A percentile compares a stretch with the other conserved stretches of the same genome.
These are phyloP conservation scores for Tychaedon coryphoeus DNA, from an alignment of 2,113 vertebrate genomes.

Conservation along the genomic window DNA sequence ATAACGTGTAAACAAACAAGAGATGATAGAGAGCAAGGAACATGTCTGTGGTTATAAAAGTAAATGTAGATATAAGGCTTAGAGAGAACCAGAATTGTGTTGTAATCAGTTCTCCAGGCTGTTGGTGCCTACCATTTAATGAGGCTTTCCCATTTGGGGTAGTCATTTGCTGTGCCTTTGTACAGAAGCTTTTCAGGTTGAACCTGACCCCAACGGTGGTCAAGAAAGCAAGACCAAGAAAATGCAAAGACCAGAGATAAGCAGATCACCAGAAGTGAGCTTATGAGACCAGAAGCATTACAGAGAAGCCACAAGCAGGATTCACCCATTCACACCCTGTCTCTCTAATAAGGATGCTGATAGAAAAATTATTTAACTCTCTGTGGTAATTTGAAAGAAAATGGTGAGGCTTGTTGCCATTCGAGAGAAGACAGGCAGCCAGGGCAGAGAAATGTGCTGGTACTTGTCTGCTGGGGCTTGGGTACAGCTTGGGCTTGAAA, in stretches of 20 bases:
- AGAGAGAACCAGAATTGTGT: background rate
- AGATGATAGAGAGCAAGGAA: background rate
- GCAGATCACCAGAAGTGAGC: background rate
- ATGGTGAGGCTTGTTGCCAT: background rate
- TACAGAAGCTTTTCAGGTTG: background rate
- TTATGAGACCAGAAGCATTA: background rate
- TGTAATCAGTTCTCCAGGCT: background rate
- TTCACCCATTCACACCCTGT: background rate
- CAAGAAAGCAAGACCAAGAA: background rate
- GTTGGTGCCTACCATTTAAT: background rate
- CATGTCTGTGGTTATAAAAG: background rate
- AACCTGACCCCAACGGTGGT: fast-evolving
- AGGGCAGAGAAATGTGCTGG: background rate
- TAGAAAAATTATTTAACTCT: background rate
- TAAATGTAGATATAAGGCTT: background rate
- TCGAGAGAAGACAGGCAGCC: background rate
- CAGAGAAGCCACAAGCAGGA: background rate
- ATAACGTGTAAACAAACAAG: background rate
- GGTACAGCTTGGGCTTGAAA: background rate
- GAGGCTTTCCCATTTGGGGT: background rate
- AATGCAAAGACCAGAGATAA: background rate
- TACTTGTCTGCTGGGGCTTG: fast-evolving
- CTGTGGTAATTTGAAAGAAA: background rate
- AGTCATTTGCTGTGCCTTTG: background rate
- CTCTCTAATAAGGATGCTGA: background rate